Evolutionary conservation across 2,113 vertebrate species (phyloP), one percentile per base, ranked within the genome.

Genomic region (Xiphias gladius): DNA sequence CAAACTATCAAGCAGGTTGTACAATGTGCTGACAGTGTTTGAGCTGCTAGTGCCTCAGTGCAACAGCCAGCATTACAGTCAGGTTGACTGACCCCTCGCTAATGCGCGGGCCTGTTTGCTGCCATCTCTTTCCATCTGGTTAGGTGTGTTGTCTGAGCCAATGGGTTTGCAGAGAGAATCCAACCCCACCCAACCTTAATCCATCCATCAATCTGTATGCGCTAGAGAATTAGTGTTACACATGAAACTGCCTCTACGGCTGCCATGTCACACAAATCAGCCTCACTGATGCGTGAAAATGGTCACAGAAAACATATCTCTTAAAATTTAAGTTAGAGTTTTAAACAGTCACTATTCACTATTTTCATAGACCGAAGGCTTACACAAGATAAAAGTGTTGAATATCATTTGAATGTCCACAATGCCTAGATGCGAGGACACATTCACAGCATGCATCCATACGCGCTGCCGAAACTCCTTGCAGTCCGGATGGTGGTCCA

Each of bases 401-500:
- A n/a, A 24, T 43, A 28, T 41, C 1, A 65, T 61, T 11, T 41
- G 24, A 52, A n/a, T 61, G 59, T 63, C 37, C n/a, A 8, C 61
- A 55, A 50, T 5, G n/a, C 26, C 19, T 81, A 37, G 37, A 52
- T 62, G 24, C 1, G 13, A 72, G 22, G 63, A 50, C 69, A 66
- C 82, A 73, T 64, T 54, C 75, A 55, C 67, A 77, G 55, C 26
- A 22, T 54, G 50, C 52, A 37, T 48, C 20, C 43, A 24, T 73
- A 46, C 13, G 24, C 71, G 39, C 55, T 59, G 48, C 41, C 20
- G 35, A 89, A 69, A 70, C 68, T 71, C 43, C 46, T 58, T 69
- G 19, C 26, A 26, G 67, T 69, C 70, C 52, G 19, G 50, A 77
- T 83, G 72, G 55, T 50, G 54, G 70, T 78, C 89, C 89, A 89